phyloP scores from a whole-genome alignment of 1,140 invertebrate species.

The Monochamus saltuarius region DNA sequence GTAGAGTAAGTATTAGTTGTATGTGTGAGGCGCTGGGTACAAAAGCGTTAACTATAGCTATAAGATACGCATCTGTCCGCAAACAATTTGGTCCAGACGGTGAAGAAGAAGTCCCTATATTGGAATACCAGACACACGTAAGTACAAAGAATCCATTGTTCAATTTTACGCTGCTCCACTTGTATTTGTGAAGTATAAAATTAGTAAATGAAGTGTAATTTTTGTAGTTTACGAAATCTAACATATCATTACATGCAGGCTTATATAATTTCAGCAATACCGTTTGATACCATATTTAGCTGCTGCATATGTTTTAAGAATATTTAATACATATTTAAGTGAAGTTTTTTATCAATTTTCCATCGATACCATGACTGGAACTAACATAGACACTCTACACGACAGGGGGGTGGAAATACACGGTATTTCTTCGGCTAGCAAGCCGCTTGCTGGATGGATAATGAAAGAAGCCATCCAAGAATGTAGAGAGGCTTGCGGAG shows the following conservation, averaged over 20 bases:
- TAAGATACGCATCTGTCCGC: slow-evolving; percentile 86
- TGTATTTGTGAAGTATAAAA: too few species aligned
- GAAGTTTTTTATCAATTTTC: slow-evolving; percentile 40
- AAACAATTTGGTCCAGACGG: slow-evolving; percentile 82
- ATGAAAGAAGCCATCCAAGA: slow-evolving; percentile 85
- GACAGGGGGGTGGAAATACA: slow-evolving; percentile 76
- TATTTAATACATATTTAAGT: slow-evolving; percentile 63
- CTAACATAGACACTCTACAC: slow-evolving; percentile 40
- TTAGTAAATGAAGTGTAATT: too few species aligned
- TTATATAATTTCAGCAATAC: slow-evolving; percentile 72
- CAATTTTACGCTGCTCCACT: too few species aligned
- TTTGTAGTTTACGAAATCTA: too few species aligned
- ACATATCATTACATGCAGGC: too few species aligned
- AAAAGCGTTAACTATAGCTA: slow-evolving; percentile 78
- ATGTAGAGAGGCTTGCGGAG: slow-evolving; percentile 86
- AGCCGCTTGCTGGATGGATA: slow-evolving; percentile 84
- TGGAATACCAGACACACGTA: slow-evolving; percentile 89
- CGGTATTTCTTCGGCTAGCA: slow-evolving; percentile 83
- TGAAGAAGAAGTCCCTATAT: slow-evolving; percentile 74
- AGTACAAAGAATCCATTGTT: too few species aligned
- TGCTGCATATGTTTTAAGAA: slow-evolving; percentile 73
- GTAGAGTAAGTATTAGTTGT: slow-evolving; percentile 71
- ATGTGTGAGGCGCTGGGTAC: slow-evolving; percentile 73
- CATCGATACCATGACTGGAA: slow-evolving; percentile 31
- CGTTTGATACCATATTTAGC: slow-evolving; percentile 87